Evolutionary conservation across 2,113 vertebrate species (phyloP).

Genomic region (Nothocercus nigrocapillus): DNA sequence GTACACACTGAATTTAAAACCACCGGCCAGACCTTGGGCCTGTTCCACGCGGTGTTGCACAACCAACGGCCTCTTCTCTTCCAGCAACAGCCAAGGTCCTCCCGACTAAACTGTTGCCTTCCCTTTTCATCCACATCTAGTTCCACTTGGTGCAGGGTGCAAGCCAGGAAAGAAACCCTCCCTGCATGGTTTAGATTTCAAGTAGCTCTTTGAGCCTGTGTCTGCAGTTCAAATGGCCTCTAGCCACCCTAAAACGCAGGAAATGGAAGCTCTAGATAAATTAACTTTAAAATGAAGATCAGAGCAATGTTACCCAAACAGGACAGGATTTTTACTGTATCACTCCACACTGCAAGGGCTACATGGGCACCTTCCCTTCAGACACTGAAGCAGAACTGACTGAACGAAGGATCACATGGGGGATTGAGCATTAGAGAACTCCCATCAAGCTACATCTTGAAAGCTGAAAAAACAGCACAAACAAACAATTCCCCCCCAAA

Average conservation of each 20-base stretch:
- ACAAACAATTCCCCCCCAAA: neutral
- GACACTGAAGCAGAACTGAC: neutral
- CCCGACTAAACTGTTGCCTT: neutral
- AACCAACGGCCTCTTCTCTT: neutral
- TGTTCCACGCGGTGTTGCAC: rapidly evolving
- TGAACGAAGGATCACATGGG: too few relatives aligned
- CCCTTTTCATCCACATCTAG: neutral
- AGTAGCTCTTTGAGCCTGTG: neutral
- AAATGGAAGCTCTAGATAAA: neutral
- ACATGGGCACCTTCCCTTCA: rapidly evolving
- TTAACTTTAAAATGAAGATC: neutral
- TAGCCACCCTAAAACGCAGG: neutral
- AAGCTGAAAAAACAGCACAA: neutral
- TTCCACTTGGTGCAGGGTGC: neutral
- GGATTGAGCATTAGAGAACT: neutral
- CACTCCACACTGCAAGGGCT: neutral
- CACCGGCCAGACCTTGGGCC: rapidly evolving
- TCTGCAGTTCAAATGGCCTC: neutral
- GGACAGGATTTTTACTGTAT: neutral
- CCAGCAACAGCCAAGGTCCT: neutral
- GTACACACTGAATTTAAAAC: neutral
- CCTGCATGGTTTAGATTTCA: neutral
- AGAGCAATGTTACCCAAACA: neutral
- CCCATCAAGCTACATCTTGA: neutral
- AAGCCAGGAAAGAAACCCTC: neutral